Conservation (phyloP, 2,113 vertebrate genomes). For the Sapajus apella region DNA sequence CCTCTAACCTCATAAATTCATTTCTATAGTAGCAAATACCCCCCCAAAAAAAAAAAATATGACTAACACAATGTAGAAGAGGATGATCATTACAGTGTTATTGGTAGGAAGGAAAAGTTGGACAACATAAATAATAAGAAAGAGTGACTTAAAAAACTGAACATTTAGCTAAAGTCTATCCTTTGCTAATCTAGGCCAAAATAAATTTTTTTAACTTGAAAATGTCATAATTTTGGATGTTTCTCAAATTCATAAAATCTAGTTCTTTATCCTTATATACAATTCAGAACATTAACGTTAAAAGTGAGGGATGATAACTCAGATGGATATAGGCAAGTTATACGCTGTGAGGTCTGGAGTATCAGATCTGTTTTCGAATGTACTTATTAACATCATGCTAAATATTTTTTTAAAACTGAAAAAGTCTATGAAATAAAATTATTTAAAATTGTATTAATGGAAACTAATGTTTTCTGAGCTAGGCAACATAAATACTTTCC, state of each 20-base stretch:
- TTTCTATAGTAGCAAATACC: not conserved
- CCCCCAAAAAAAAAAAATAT: not conserved
- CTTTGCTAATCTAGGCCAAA: not conserved
- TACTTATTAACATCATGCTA: constrained; percentile 85
- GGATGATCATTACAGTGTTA: not conserved
- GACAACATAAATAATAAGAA: not conserved
- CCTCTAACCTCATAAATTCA: not conserved
- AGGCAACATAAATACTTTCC: constrained; percentile 32
- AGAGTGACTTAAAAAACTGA: not conserved
- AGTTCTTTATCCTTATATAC: constrained; percentile 84
- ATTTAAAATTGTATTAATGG: constrained; percentile 41
- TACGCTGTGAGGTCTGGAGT: constrained; percentile 84
- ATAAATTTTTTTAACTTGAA: constrained; percentile 72
- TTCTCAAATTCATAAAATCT: constrained; percentile 74
- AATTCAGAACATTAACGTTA: constrained; percentile 86
- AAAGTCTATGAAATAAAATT: constrained; percentile 76
- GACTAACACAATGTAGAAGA: not conserved
- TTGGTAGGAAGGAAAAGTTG: not conserved
- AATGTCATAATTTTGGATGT: constrained; percentile 54
- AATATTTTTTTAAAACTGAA: constrained; percentile 81
- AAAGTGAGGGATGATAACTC: constrained; percentile 85
- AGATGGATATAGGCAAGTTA: constrained; percentile 76
- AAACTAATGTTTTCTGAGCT: constrained; percentile 49
- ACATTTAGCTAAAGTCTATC: not conserved
- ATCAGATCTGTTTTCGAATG: constrained; percentile 90